Percentiles rank a stretch among this genome's conserved stretches.
Conservation (phyloP, 92 coral and sea anemone species). For the Diadumene lineata region DNA sequence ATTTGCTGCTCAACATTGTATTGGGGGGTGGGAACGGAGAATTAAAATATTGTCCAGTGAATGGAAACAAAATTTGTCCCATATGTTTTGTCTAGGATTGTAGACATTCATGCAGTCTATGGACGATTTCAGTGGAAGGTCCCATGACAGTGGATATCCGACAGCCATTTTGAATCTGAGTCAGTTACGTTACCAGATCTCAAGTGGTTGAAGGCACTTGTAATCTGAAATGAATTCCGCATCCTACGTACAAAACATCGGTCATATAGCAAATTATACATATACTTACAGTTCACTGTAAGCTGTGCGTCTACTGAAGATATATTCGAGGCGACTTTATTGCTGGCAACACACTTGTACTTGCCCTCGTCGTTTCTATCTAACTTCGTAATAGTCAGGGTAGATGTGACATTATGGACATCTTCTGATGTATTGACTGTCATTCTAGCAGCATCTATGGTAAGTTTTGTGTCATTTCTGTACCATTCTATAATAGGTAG, state of each 20-base stretch:
- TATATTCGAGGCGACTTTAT: conserved; percentile 9
- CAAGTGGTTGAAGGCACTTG: background rate
- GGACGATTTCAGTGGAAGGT: too few relatives aligned
- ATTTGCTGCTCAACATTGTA: too few relatives aligned
- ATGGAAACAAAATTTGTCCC: too few relatives aligned
- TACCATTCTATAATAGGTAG: background rate
- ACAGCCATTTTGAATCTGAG: too few relatives aligned
- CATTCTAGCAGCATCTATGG: background rate
- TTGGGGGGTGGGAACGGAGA: too few relatives aligned
- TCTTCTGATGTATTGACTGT: conserved; percentile 15
- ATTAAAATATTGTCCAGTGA: too few relatives aligned
- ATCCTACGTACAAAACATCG: background rate
- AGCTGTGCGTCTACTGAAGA: conserved; percentile 13
- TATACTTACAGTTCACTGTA: conserved; percentile 32
- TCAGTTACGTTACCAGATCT: background rate
- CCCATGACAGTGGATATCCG: too few relatives aligned
- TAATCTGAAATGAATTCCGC: background rate
- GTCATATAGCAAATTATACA: background rate
- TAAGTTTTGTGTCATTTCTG: background rate
- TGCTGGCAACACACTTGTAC: conserved; percentile 34
- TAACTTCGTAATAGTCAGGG: conserved; percentile 41
- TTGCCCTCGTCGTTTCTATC: conserved; percentile 42
- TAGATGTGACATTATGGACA: background rate
- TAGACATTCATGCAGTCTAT: too few relatives aligned
- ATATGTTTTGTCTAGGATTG: too few relatives aligned